phyloP scores from a whole-genome alignment of 1,140 invertebrate species.

The Megathymus violae region DNA sequence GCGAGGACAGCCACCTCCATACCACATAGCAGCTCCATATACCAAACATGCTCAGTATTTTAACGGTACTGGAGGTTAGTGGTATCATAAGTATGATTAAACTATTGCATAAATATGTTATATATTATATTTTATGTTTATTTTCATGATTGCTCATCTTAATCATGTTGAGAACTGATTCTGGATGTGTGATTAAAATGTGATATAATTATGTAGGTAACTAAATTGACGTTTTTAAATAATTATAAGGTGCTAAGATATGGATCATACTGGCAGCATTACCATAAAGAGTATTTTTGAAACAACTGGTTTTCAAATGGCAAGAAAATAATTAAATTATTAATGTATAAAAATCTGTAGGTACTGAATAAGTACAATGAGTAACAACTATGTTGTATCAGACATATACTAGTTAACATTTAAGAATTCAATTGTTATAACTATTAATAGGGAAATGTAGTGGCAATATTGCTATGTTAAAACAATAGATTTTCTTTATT shows the following conservation, averaged over 20 bases:
- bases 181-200: slow-evolving; percentile 78
- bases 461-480: background rate
- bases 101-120: slow-evolving; percentile 4
- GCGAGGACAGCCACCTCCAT: slow-evolving; percentile 78
- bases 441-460: slow-evolving; percentile 7
- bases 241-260: slow-evolving; percentile 77
- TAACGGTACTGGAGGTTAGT: slow-evolving; percentile 79
- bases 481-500: background rate
- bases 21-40: slow-evolving; percentile 82
- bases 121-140: slow-evolving; percentile 26
- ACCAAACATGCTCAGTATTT: slow-evolving; percentile 84
- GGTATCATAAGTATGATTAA: slow-evolving; percentile 34
- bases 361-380: slow-evolving; percentile 73
- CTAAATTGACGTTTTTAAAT: slow-evolving; percentile 59
- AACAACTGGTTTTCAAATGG: slow-evolving; percentile 36
- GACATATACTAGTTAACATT: slow-evolving; percentile 42
- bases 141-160: slow-evolving; percentile 32
- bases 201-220: slow-evolving; percentile 66
- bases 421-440: slow-evolving; percentile 39
- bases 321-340: slow-evolving; percentile 42
- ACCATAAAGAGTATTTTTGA: slow-evolving; percentile 43
- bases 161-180: slow-evolving; percentile 55
- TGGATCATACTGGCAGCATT: slow-evolving; percentile 64
- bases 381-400: slow-evolving; percentile 80
- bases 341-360: slow-evolving; percentile 55